phyloP scores from a whole-genome alignment of 2,888 invertebrate genomes.

The Trachelus iudaicus region DNA sequence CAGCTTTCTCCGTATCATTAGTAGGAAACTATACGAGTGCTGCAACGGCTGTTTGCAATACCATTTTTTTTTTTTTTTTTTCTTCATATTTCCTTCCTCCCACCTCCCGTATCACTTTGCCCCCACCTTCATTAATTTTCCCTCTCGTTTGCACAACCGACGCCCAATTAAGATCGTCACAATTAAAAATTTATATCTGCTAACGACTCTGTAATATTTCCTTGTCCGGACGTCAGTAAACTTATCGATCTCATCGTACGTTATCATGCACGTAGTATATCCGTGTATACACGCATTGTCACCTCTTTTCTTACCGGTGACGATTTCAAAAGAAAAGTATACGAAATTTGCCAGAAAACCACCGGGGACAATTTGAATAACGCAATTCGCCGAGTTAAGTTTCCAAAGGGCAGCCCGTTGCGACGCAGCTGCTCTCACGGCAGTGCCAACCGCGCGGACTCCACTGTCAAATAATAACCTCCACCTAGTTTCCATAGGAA shows the following conservation, averaged over 20 bases:
- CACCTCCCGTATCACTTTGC: not conserved
- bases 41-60: not conserved
- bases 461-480: slow-evolving; percentile 51
- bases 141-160: not conserved
- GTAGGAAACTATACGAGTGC: not conserved
- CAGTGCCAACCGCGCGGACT: not conserved
- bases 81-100: not conserved
- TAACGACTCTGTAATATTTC: not conserved
- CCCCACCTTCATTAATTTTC: not conserved
- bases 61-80: not conserved
- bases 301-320: not conserved
- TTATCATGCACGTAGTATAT: too few relatives aligned
- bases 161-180: not conserved
- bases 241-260: not conserved
- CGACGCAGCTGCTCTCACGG: not conserved
- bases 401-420: slow-evolving; percentile 47
- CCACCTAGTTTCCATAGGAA: slow-evolving; percentile 42
- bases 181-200: not conserved
- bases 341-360: not conserved
- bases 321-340: slow-evolving; percentile 6
- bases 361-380: slow-evolving; percentile 50
- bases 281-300: not conserved
- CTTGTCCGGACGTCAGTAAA: not conserved
- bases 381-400: slow-evolving; percentile 52
- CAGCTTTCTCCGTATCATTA: slow-evolving; percentile 22